Percentiles rank a stretch among this genome's conserved stretches.
Evolutionary conservation across 2,113 vertebrate species (phyloP).

Genomic region (Pachypanchax playfairii): DNA sequence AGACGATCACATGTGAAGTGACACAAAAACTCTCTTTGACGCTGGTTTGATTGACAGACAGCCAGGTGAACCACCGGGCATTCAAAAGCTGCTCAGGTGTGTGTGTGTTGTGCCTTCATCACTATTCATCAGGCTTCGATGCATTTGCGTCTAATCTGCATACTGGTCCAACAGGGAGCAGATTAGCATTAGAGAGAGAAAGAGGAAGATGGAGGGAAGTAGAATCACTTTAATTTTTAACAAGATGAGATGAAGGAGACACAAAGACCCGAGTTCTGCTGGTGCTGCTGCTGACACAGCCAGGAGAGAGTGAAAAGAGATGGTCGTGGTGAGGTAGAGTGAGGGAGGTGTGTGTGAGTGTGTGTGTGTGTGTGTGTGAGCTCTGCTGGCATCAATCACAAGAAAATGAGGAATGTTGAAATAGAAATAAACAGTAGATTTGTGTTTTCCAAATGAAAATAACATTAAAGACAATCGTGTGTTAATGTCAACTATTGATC

Average conservation of each 20-base stretch:
- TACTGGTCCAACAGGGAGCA: constrained; percentile 78
- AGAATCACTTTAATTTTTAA: constrained; percentile 84
- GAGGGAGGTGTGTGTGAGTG: constrained; percentile 21
- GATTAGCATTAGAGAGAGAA: constrained; percentile 79
- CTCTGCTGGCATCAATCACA: constrained; percentile 65
- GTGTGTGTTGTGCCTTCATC: constrained; percentile 61
- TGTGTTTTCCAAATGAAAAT: constrained; percentile 75
- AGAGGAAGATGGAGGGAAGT: constrained; percentile 56
- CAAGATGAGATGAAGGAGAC: constrained; percentile 80
- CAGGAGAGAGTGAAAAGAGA: constrained; percentile 41
- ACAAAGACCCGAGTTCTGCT: constrained; percentile 71
- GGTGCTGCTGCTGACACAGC: constrained; percentile 73
- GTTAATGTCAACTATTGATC: constrained; percentile 92
- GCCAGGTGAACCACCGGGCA: constrained; percentile 79
- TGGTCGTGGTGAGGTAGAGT: constrained; percentile 16
- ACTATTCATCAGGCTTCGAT: constrained; percentile 72
- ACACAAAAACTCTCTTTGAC: constrained; percentile 32
- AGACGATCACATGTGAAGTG: constrained; percentile 6
- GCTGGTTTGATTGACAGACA: constrained; percentile 77
- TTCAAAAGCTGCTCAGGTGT: constrained; percentile 68
- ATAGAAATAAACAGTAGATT: constrained; percentile 60
- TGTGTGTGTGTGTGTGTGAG: constrained; percentile 25
- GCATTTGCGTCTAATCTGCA: constrained; percentile 80
- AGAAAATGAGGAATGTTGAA: constrained; percentile 44
- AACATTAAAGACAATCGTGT: constrained; percentile 83